Base-by-base conservation (phyloP, 2,113 vertebrate genomes). In the Vireo altiloquus region DNA sequence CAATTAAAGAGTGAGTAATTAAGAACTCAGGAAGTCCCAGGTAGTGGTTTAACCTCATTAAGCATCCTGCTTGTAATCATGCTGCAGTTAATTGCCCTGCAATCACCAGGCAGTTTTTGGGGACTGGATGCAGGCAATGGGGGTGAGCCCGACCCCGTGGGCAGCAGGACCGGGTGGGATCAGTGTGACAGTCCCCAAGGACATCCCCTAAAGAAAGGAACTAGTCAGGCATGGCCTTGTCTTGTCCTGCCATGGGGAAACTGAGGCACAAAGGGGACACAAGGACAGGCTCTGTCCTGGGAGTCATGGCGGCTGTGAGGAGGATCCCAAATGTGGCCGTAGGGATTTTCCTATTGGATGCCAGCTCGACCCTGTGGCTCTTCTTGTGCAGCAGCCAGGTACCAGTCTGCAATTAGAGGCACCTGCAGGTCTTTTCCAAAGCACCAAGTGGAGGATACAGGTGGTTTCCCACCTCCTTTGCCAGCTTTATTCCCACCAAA, bases 1-100 rank as follows among this genome's bases (percentile, higher is more conserved):
- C 94, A 92, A 90, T 92, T 95, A 93, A 95, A 80, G 64, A 80
- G 66, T 27, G 47, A 78, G 82, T 94, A 93, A 97, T 95, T 96
- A 96, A 95, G 91, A 91, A 65, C 82, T 94, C 87, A 82, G 47
- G 86, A 95, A 92, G 54, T 87, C 90, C 85, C 87, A 92, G 85
- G 91, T 95, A 92, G 76, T 60, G 49, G 56, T 92, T 93, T 94
- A 94, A 92, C 85, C 86, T 94, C 95, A 63, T 93, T 95, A 94
- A 85, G 35, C 75, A 46, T 40, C 78, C 89, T 74, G 89, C 90
- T 95, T 83, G 68, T 60, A 90, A 94, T 95, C 76, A 71, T 0
- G 16, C 75, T 22, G 14, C 52, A 53, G 72, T 44, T 93, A 93
- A 96, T 90, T 76, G 44, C 60, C 44, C 35, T 81, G 85, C 85